These are phyloP conservation scores for Thamnophis sirtalis DNA, from an alignment of 2,113 vertebrate genomes.

Conservation along the genomic window DNA sequence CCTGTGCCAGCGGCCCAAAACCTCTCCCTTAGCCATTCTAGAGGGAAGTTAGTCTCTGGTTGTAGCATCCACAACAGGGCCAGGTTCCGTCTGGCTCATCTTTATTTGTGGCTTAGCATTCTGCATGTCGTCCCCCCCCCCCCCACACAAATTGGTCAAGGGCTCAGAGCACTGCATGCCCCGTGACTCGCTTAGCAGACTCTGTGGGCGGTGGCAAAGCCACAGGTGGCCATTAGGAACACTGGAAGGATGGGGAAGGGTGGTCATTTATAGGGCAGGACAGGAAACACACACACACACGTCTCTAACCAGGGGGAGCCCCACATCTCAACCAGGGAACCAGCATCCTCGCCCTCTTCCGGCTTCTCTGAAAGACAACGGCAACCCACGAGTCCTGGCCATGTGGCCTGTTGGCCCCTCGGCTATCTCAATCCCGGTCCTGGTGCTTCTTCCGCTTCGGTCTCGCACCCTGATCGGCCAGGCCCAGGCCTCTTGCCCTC, in stretches of 20 bases:
- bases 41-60: not conserved
- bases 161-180: not conserved
- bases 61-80: not conserved
- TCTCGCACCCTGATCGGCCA: not conserved
- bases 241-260: not conserved
- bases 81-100: not conserved
- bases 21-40: not conserved
- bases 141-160: not conserved
- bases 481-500: not conserved
- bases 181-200: not conserved
- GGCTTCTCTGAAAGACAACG: not conserved
- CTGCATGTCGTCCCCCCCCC: not conserved
- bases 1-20: too few species aligned
- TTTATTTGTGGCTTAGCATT: not conserved
- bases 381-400: not conserved
- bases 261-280: not conserved
- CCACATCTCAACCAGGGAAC: not conserved
- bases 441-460: fast-evolving
- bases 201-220: not conserved
- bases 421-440: not conserved
- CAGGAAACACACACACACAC: not conserved
- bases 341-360: not conserved
- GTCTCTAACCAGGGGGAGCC: not conserved
- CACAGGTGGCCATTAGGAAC: not conserved
- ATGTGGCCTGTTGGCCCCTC: not conserved